Conservation (phyloP, 2,113 vertebrate species). For the Mormyrus iriodes region DNA sequence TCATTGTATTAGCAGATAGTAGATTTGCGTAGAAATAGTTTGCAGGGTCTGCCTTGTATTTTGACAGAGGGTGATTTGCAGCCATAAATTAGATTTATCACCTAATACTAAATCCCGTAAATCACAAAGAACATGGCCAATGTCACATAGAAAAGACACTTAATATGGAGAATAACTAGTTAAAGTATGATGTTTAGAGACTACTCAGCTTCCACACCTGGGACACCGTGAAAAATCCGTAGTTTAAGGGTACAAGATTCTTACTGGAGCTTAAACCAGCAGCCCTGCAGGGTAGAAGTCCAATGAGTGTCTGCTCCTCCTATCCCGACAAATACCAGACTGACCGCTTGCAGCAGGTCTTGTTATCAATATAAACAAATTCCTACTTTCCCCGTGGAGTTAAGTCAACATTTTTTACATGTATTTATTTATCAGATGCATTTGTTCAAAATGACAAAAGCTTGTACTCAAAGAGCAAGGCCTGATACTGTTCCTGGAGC, state of each 20-base stretch:
- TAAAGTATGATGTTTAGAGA: background rate
- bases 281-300: background rate
- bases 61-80: background rate
- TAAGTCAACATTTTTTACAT: background rate
- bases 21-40: background rate
- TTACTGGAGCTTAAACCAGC: background rate
- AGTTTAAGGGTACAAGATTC: background rate
- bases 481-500: background rate
- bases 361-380: background rate
- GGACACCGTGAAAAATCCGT: background rate
- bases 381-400: background rate
- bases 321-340: background rate
- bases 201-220: background rate
- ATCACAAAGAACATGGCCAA: background rate
- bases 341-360: background rate
- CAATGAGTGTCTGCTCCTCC: background rate
- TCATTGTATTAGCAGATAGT: background rate
- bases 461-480: background rate
- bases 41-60: background rate
- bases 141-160: background rate
- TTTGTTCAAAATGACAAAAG: background rate
- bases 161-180: background rate
- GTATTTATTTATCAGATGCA: background rate
- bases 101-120: background rate
- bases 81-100: background rate